Base-by-base conservation (phyloP, 2,113 vertebrate species). In the Paramormyrops kingsleyae region DNA sequence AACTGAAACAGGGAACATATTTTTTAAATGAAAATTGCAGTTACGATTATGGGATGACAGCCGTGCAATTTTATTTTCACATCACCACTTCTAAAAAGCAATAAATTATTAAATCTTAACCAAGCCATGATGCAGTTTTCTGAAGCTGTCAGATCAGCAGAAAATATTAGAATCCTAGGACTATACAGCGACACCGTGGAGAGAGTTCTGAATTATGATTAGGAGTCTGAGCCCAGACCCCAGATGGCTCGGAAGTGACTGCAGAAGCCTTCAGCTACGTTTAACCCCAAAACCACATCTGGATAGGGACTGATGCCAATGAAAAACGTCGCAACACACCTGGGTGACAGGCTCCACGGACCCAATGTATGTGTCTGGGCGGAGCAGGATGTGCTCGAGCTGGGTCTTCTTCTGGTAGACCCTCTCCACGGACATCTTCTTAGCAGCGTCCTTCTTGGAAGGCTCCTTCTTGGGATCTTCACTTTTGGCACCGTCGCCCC, bases 391-490 rank as follows among this genome's bases (percentile, higher is more conserved):
- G 93, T 99, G 99, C 93, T 99, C 99, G 24, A 99, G 97, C 80
- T 98, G 99, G 80, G 98, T 99, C 95, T 99, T 99, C 94, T 99
- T 99, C 95, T 99, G 99, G 95, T 99, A 99, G 7, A 99, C 98
- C 92, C 98, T 96, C 94, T 99, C 99, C 91, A 99, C 99, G 87
- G 99, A 99, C 95, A 99, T 90, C 93, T 99, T 99, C 94, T 98
- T 98, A 91, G 98, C 97, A 92, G 94, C 10, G 6, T 92, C 93
- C 92, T 95, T 98, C 95, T 95, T 94, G 89, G 93, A 53, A 53
- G 70, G 4, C 8, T 92, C 93, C 92, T 95, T 98, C 95, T 95
- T 94, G 89, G 93, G 93, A 90, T 2, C 59, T 0, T 94, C 94
- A 91, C 98, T 97, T 94, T 96, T 96, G 0, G 92, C 91, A 89